These are phyloP conservation scores for Egretta garzetta DNA, from an alignment of 2,113 vertebrate species.

Conservation along the genomic window DNA sequence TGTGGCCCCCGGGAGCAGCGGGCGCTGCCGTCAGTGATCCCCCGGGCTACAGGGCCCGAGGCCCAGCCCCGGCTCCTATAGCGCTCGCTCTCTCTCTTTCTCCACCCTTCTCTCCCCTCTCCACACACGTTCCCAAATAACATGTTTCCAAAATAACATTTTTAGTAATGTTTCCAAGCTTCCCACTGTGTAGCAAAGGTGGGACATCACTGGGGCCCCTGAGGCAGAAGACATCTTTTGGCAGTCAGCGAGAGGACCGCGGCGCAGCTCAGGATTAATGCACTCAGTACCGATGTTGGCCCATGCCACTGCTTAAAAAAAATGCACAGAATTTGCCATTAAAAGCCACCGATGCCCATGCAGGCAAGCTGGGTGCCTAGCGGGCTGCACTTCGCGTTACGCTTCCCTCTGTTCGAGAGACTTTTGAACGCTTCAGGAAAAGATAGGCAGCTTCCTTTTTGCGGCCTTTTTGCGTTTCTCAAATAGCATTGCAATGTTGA, in stretches of 20 bases:
- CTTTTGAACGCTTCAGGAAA: not conserved
- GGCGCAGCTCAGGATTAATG: not conserved
- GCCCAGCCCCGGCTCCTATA: not conserved
- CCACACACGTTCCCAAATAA: not conserved
- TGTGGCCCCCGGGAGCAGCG: not conserved
- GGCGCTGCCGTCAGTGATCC: not conserved
- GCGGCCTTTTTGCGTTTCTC: not conserved
- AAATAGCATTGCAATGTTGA: not conserved
- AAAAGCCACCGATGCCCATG: rapidly evolving
- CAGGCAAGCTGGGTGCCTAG: not conserved
- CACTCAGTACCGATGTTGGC: not conserved
- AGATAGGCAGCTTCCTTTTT: not conserved
- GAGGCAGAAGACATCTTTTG: not conserved
- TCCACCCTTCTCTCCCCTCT: no score
- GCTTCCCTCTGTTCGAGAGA: rapidly evolving
- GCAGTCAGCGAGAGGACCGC: not conserved
- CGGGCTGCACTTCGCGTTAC: not conserved
- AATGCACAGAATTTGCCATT: not conserved
- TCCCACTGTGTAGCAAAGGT: not conserved
- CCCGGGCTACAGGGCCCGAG: not conserved
- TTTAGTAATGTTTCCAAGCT: conserved; percentile 1
- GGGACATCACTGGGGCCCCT: not conserved
- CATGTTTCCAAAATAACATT: not conserved
- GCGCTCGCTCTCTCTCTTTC: no score
- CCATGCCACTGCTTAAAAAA: rapidly evolving